Percentiles rank a stretch among this genome's conserved stretches.
Conservation (phyloP, 2,797 vertebrate species). For the Peromyscus nudipes region DNA sequence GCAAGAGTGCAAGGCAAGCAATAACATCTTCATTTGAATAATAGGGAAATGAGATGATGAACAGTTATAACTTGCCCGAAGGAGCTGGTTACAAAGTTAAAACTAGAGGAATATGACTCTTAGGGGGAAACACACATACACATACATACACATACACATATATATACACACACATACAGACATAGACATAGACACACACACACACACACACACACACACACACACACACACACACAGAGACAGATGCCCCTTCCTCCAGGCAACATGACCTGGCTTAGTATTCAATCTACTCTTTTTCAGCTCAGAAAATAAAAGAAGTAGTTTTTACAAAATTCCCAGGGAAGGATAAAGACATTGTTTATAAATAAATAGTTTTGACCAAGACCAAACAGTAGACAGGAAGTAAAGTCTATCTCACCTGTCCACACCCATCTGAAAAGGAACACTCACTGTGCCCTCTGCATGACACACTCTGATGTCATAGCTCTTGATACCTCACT, state of each 20-base stretch:
- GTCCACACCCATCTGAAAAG: not conserved
- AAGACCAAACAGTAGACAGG: not conserved
- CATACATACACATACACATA: not conserved
- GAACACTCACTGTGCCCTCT: not conserved
- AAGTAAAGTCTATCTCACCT: not conserved
- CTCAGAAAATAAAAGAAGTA: slow-evolving; percentile 15
- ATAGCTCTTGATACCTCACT: not conserved
- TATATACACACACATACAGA: not conserved
- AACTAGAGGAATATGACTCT: not conserved
- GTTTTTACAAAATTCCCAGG: not conserved
- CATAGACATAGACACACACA: not conserved
- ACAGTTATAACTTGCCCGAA: not conserved
- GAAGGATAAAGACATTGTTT: not conserved
- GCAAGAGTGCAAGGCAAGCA: not conserved
- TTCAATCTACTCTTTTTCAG: slow-evolving; percentile 20
- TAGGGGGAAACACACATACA: not conserved
- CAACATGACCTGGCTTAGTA: not conserved
- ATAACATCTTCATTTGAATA: slow-evolving; percentile 47
- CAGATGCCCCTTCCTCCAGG: not conserved
- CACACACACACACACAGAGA: not conserved
- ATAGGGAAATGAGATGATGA: not conserved
- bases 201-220: not conserved
- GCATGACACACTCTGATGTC: slow-evolving; percentile 22
- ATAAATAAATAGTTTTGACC: not conserved
- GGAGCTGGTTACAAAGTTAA: slow-evolving; percentile 12